These are phyloP conservation scores for Acanthosepion pharaonis DNA, from an alignment of 2,888 invertebrate genomes.

Conservation along the genomic window DNA sequence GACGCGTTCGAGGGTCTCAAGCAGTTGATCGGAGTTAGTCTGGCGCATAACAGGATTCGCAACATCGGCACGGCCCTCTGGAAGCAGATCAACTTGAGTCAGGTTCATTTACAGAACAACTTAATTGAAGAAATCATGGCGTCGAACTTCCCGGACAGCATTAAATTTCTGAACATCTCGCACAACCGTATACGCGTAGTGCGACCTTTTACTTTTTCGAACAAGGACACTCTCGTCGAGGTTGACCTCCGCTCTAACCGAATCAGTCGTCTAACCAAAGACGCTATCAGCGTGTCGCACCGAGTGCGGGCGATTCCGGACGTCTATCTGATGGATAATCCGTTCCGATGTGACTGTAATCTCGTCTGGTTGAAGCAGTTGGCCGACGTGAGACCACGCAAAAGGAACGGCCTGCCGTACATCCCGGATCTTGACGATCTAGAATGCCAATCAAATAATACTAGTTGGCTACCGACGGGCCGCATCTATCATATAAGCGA, in stretches of 20 bases:
- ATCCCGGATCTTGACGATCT: slow-evolving; percentile 12
- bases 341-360: slow-evolving; percentile 41
- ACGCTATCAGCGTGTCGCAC: slow-evolving; percentile 8
- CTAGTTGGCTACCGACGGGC: slow-evolving; percentile 34
- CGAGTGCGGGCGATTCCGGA: slow-evolving; percentile 34
- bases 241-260: neutral
- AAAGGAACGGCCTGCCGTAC: slow-evolving; percentile 15
- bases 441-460: neutral
- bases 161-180: slow-evolving; percentile 36
- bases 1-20: slow-evolving; percentile 46
- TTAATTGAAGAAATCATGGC: slow-evolving; percentile 37
- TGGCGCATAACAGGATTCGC: slow-evolving; percentile 9
- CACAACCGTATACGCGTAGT: neutral
- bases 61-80: slow-evolving; percentile 40
- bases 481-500: slow-evolving; percentile 24
- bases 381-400: neutral
- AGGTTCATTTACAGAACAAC: slow-evolving; percentile 40
- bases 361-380: slow-evolving; percentile 41
- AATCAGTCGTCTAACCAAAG: neutral
- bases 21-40: slow-evolving; percentile 40
- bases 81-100: slow-evolving; percentile 41
- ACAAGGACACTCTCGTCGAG: slow-evolving; percentile 33
- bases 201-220: slow-evolving; percentile 41
- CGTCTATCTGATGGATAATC: slow-evolving; percentile 37
- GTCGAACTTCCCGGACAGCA: slow-evolving; percentile 37